Percentiles rank a stretch among this genome's conserved stretches.
Evolutionary conservation across 1,140 invertebrate species (phyloP).

Genomic region (Trypoxylus dichotomus): DNA sequence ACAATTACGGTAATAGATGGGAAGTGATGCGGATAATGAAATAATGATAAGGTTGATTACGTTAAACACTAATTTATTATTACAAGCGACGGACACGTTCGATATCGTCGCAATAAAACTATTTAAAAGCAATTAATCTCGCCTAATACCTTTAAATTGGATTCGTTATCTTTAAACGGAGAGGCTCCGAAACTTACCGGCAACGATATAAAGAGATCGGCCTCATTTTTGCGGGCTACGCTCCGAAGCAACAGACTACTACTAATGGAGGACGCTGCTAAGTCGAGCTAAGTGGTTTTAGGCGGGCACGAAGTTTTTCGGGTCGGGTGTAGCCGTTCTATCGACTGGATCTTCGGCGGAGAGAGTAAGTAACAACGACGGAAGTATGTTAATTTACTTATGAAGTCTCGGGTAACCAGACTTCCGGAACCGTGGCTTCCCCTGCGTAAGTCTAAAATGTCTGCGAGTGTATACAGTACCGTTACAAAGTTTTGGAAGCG

Average conservation of each 20-base stretch:
- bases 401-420: conserved; percentile 18
- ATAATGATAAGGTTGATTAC: no score
- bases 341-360: not conserved
- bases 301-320: not conserved
- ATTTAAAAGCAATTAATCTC: no score
- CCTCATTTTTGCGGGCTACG: not conserved
- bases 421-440: not conserved
- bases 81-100: no score
- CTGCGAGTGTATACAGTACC: not conserved
- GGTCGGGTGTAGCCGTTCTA: not conserved
- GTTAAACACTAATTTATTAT: no score
- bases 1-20: no score
- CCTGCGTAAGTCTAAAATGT: not conserved
- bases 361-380: conserved; percentile 5
- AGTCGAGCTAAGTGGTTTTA: conserved; percentile 14
- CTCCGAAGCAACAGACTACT: not conserved
- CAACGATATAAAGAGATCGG: not conserved
- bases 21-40: no score
- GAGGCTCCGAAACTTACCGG: not conserved
- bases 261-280: conserved; percentile 4
- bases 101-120: no score
- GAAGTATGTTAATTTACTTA: conserved; percentile 24
- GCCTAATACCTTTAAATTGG: not conserved
- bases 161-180: not conserved
- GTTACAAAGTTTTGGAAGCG: not conserved